Evolutionary conservation across 2,113 vertebrate species (phyloP), one percentile per base, ranked within the genome.

Genomic region (Dicentrarchus labrax): DNA sequence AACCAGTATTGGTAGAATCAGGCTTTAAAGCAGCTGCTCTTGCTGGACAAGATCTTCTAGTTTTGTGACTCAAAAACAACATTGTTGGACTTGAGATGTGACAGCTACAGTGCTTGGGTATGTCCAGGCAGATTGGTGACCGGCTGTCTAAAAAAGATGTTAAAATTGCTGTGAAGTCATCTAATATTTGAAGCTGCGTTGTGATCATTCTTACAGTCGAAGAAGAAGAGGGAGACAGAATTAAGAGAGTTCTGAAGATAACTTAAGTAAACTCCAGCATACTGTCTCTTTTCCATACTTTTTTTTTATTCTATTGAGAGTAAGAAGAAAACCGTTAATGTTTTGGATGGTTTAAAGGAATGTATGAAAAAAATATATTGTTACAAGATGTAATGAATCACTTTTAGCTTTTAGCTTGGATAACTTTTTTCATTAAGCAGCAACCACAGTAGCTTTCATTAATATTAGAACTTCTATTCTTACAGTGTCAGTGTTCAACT

Each of bases 121-220:
- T 17, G 4, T 16, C 17, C n/a, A 51, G 47, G 76, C 30, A 43
- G 67, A 72, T 72, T 50, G 38, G 41, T 77, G 30, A 57, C 68
- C 67, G 70, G 51, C 87, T 73, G 76, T 83, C 72, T 48, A 47
- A 81, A 61, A 59, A 51, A 74, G 41, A 83, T 16, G 64, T 57
- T 76, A 19, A 80, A 70, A 74, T 83, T 77, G 73, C 64, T 30
- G 68, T 80, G 45, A 89, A 83, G 51, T 83, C 61, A 48, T 64
- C n/a, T 43, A 43, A 68, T 74, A 48, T 69, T 36, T 51, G 43
- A 53, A 22, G 72, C 56, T 38, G 36, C 36, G 80, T 60, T 65
- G 36, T 50, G 41, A 75, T 76, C 56, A 43, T 54, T 22, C 45
- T 67, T 75, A 67, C 59, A 71, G 62, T 45, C n/a, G 22, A 24